Percentiles rank a stretch among this genome's conserved stretches.
Evolutionary conservation across 2,888 invertebrate genomes (phyloP).

Genomic region (Tenthredo scrophulariae): DNA sequence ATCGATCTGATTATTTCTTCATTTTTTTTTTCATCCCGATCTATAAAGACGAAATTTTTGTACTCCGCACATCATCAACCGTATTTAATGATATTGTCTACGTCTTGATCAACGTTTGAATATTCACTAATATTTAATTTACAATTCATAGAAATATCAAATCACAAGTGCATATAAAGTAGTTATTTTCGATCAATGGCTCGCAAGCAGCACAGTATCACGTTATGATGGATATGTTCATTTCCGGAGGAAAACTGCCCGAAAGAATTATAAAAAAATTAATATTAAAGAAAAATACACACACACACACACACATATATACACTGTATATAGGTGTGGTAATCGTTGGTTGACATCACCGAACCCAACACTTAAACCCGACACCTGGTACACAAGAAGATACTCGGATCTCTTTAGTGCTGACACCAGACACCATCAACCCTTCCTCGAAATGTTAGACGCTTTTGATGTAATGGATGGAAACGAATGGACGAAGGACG

Average conservation of each 20-base stretch:
- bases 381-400: slow-evolving; percentile 2
- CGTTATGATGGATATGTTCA: neutral
- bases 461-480: slow-evolving; percentile 12
- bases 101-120: neutral
- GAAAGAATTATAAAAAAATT: neutral
- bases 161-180: neutral
- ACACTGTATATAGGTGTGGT: neutral
- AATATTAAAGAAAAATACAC: neutral
- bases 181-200: neutral
- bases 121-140: neutral
- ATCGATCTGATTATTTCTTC: neutral
- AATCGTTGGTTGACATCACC: neutral
- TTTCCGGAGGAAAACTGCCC: neutral
- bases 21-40: neutral
- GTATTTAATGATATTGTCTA: neutral
- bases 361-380: neutral
- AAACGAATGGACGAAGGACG: slow-evolving; percentile 1
- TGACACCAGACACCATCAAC: slow-evolving; percentile 2
- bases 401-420: neutral
- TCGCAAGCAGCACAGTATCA: neutral
- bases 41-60: neutral
- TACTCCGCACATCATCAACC: neutral
- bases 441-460: neutral
- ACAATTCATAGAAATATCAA: neutral
- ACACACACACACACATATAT: neutral